Base-by-base conservation (phyloP, 2,888 invertebrate genomes). In the Drosophila gaucha region DNA sequence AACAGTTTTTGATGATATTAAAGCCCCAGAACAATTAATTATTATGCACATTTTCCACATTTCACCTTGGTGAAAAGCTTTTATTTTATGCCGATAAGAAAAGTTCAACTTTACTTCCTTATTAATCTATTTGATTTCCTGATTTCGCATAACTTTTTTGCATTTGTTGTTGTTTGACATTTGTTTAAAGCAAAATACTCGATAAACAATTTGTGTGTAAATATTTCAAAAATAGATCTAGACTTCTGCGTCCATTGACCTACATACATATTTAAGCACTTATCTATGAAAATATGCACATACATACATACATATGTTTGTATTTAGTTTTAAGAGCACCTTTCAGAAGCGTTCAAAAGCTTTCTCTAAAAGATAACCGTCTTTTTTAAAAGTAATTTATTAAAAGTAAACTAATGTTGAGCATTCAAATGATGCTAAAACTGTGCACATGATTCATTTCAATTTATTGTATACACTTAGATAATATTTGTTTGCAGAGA, bases 231-330 rank as follows among this genome's bases (percentile, higher is more conserved):
- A 71, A 65, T 73, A 73, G 52, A 55, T 9, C 18, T 35, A 33
- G 20, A 31, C 50, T 39, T 33, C 41, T 16, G 77, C 56, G 73
- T 76, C 28, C 73, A 57, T 73, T 73, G 73, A 76, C 73, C 73
- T 59, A 76, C 66, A 76, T 63, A 60, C 38, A 44, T 44, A 35
- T 8, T 26, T 18, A 36, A 26, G 38, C 44, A 65, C 16, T 20
- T 33, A 38, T 44, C 38, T 44, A 30, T 43, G 20, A 8, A 12
- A 43, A 28, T 33, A 26, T 33, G 18, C 30, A 50, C 14, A 20
- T 12, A 50, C 6, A 2, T 12, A 6, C 6, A 8, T n/a, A 14
- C 8, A 16, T 30, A 28, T 36, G 6, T 16, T 9, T 30, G 28
- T 14, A 18, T 26, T 0, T 28, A 20, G 6, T 12, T 35, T 12